Base-by-base conservation (phyloP, 2,797 vertebrate species). In the Anableps anableps region DNA sequence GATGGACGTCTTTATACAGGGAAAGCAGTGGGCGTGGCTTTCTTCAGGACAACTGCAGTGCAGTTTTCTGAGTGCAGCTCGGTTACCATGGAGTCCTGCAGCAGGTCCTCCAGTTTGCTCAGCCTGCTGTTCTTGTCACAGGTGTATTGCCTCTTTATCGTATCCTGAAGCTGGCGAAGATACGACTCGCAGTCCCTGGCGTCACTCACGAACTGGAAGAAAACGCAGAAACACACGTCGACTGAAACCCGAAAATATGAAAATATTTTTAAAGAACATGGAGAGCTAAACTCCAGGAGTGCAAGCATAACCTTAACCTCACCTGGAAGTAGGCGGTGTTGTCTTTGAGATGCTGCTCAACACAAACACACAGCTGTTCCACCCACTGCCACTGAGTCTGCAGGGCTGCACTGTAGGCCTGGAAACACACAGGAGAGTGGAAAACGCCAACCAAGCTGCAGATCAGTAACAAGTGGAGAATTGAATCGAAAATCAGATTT, bases 341-440 rank as follows among this genome's bases (percentile, higher is more conserved):
- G 89, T 99, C 99, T 91, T 96, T 98, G 76, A 99, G 95, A 14
- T 99, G 98, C 84, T 98, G 97, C 82, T 99, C 99, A 48, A 99
- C 98, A 29, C 98, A 99, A 47, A 97, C 84, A 84, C 97, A 98
- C 11, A 99, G 95, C 94, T 99, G 97, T 76, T 96, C 96, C 81
- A 99, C 97, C 99, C 99, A 99, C 93, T 98, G 97, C 96, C 98
- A 96, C 85, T 99, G 99, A 0, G 96, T 98, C 93, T 98, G 97
- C 80, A 99, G 95, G 0, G 99, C 99, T 3, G 98, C 98, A 0
- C 97, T 98, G 93, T 99, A 99, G 5, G 98, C 98, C 99, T 99
- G 93, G 1, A 29, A 2, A 90, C 16, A 72, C 0, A 45, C 0
- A 47, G 31, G 21, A 6, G 38, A 41, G 38, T 3, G 38, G 53